A percentile compares a stretch with the other conserved stretches of the same genome.
phyloP scores from a whole-genome alignment of 1,140 invertebrate species.

The Ceratosolen solmsi region DNA sequence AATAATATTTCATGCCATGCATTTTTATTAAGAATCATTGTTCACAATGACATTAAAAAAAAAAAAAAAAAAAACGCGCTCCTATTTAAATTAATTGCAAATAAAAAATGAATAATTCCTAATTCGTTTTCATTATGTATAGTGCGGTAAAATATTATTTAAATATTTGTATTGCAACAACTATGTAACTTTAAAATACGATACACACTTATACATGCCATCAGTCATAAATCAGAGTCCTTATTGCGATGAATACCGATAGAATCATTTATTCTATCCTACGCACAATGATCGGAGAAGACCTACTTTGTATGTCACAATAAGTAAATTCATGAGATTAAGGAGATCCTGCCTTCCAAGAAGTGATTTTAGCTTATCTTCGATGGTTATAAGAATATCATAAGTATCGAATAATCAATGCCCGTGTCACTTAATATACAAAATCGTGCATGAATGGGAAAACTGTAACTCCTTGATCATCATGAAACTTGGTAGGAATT shows the following conservation, averaged over 20 bases:
- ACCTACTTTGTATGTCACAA: background rate
- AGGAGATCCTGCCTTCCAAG: background rate
- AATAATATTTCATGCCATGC: no score
- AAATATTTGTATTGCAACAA: background rate
- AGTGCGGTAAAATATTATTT: no score
- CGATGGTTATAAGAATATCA: background rate
- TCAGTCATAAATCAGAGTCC: background rate
- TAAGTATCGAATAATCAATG: background rate
- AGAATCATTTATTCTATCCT: slow-evolving; percentile 10
- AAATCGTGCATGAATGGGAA: background rate
- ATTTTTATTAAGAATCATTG: no score
- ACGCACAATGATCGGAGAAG: background rate
- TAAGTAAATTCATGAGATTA: slow-evolving; percentile 7
- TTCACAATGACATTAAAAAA: no score
- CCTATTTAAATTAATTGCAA: no score
- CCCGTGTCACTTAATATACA: background rate
- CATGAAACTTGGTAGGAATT: no score
- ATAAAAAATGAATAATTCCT: no score
- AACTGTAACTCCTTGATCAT: background rate
- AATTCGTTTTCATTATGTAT: no score
- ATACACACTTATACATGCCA: background rate
- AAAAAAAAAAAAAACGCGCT: no score
- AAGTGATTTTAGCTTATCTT: background rate
- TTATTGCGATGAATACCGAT: background rate
- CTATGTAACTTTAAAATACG: background rate